These are phyloP conservation scores for Catharus ustulatus DNA, from an alignment of 2,797 vertebrate species.

Conservation along the genomic window DNA sequence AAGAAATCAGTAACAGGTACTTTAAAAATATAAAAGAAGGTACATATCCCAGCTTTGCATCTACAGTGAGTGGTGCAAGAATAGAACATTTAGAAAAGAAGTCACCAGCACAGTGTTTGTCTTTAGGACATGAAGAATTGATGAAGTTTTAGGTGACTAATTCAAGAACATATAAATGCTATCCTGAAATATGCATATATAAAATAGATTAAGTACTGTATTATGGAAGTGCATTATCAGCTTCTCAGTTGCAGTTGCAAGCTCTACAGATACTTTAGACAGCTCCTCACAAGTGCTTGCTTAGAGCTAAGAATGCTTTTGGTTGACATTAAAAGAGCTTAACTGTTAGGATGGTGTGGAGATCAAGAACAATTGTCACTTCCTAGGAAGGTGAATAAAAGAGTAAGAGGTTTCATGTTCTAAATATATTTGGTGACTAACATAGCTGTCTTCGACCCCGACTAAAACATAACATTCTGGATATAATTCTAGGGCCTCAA, in stretches of 20 bases:
- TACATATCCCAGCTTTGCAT: not conserved
- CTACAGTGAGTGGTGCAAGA: not conserved
- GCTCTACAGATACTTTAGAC: not conserved
- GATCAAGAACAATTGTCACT: not conserved
- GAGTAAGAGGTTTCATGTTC: not conserved
- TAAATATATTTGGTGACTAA: not conserved
- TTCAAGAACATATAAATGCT: not conserved
- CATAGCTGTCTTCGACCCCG: not conserved
- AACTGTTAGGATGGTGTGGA: not conserved
- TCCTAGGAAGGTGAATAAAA: not conserved
- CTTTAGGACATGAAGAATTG: not conserved
- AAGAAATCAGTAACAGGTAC: not conserved
- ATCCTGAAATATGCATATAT: not conserved
- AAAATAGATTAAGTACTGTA: not conserved
- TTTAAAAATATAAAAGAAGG: not conserved
- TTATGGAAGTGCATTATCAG: not conserved
- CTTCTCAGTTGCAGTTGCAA: not conserved
- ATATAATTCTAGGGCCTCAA: not conserved
- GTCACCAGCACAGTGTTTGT: not conserved
- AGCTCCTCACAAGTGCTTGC: not conserved
- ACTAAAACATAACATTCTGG: not conserved
- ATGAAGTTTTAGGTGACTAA: not conserved
- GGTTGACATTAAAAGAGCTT: not conserved
- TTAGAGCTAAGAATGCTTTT: not conserved
- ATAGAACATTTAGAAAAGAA: not conserved